Evolutionary conservation across 2,797 vertebrate genomes (phyloP), one percentile per base, ranked within the genome.

Genomic region (Pseudopleuronectes americanus): DNA sequence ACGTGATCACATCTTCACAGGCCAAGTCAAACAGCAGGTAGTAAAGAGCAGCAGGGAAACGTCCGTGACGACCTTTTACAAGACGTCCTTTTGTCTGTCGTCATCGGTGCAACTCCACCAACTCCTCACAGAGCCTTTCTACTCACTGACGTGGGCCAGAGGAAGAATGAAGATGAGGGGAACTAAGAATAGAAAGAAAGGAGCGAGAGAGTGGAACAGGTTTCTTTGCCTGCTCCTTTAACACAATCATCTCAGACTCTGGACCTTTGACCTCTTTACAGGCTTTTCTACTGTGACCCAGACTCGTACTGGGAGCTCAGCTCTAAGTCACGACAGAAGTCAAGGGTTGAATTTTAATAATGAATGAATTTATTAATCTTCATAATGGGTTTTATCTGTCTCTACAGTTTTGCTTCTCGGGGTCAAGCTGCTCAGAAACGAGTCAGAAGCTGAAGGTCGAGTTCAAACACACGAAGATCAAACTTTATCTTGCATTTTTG

Each of bases 11-110:
- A 72, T 3, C 23, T 62, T 61, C 33, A 53, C 31, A 49, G 36
- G 63, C 19, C 13, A 4, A 38, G 13, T 61, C 70, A 79, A 84
- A 79, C 60, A 74, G 69, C 74, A 74, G 70, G 65, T 13, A 31
- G 57, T 38, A 48, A 36, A 73, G 53, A 59, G 6, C 48, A 17
- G 26, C 31, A 13, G 12, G 19, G 19, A 59, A 24, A 58, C 23
- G 13, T 17, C 6, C 9, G 6, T 36, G 73, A 81, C 68, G 57
- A 68, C 68, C 6, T 71, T 89, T 14, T 36, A 36, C 33, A 12
- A 36, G 33, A 36, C 10, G 33, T 3, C 3, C 10, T 36, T 12
- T 10, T 38, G 36, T 38, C 36, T 13, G 1, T 38, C 36, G 3
- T 4, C 80, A 69, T 79, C 66, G 22, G 67, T 49, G 0, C 36